phyloP scores from a whole-genome alignment of 1,140 invertebrate genomes.

The Sinella curviseta region DNA sequence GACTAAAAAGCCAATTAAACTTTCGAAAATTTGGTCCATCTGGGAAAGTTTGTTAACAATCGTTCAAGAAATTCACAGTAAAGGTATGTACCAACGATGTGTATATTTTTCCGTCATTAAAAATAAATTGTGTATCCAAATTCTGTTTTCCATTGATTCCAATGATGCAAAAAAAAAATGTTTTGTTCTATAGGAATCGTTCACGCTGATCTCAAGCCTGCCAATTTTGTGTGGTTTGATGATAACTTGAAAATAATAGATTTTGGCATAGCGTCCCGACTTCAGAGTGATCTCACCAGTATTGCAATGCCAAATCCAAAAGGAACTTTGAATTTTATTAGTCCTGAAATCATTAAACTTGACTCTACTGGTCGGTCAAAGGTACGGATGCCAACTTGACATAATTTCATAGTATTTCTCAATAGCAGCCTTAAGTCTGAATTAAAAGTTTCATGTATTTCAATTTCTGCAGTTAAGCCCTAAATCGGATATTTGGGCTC shows the following conservation, averaged over 20 bases:
- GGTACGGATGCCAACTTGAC: background rate
- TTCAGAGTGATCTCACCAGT: conserved; percentile 85
- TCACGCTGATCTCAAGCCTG: conserved; percentile 95
- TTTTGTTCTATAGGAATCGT: conserved; percentile 72
- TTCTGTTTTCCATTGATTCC: background rate
- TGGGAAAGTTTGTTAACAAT: conserved; percentile 92
- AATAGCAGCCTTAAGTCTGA: background rate
- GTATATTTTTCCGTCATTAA: conserved; percentile 29
- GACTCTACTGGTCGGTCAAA: conserved; percentile 49
- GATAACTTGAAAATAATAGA: conserved; percentile 92
- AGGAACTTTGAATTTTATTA: conserved; percentile 95
- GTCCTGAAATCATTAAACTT: conserved; percentile 83
- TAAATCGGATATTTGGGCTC: conserved; percentile 95
- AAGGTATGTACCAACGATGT: conserved; percentile 65
- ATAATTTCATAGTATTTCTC: background rate
- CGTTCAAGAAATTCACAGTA: conserved; percentile 85
- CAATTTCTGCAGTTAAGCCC: conserved; percentile 72
- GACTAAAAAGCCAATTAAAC: background rate
- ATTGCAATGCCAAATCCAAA: conserved; percentile 76
- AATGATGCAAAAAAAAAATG: background rate
- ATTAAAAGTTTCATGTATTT: background rate
- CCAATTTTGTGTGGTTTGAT: conserved; percentile 88
- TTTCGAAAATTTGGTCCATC: conserved; percentile 69
- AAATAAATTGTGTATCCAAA: too few relatives aligned
- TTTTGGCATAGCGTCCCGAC: conserved; percentile 93